Conservation (phyloP, 2,113 vertebrate genomes). For the Ictidomys tridecemlineatus region DNA sequence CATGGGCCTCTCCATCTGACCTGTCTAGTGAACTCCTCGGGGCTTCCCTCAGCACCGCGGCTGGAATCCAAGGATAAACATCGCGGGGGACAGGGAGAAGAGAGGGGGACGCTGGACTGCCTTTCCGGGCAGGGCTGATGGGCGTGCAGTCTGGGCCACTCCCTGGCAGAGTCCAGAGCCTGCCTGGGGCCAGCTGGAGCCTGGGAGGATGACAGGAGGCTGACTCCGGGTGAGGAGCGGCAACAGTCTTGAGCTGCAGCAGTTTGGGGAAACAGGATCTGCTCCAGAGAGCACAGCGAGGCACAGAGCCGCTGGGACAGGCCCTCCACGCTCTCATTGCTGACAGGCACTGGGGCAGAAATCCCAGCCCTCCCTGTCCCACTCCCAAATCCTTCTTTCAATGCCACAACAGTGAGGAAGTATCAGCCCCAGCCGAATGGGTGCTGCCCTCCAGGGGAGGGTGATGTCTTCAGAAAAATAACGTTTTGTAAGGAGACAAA, state of each 20-base stretch:
- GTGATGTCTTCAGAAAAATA: not conserved
- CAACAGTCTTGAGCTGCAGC: not conserved
- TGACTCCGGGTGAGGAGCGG: not conserved
- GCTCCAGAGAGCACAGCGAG: not conserved
- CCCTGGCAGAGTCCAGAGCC: not conserved
- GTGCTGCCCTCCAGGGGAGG: not conserved
- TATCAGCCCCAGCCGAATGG: not conserved
- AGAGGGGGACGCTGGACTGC: not conserved
- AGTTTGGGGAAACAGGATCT: not conserved
- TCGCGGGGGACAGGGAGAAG: not conserved
- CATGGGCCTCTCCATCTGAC: not conserved
- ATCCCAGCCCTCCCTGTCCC: not conserved
- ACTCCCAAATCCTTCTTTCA: not conserved
- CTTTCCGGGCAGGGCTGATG: not conserved
- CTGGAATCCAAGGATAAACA: not conserved
- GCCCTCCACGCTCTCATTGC: not conserved
- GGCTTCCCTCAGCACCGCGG: not conserved
- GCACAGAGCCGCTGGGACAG: not conserved
- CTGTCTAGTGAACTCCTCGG: not conserved
- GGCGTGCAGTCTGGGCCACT: fast-evolving
- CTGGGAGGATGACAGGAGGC: not conserved
- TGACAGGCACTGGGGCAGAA: not conserved
- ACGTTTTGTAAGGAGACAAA: not conserved
- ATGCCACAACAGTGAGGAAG: not conserved
- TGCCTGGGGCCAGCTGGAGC: not conserved